phyloP scores from a whole-genome alignment of 2,797 vertebrate genomes.

The Onychomys leucogaster region DNA sequence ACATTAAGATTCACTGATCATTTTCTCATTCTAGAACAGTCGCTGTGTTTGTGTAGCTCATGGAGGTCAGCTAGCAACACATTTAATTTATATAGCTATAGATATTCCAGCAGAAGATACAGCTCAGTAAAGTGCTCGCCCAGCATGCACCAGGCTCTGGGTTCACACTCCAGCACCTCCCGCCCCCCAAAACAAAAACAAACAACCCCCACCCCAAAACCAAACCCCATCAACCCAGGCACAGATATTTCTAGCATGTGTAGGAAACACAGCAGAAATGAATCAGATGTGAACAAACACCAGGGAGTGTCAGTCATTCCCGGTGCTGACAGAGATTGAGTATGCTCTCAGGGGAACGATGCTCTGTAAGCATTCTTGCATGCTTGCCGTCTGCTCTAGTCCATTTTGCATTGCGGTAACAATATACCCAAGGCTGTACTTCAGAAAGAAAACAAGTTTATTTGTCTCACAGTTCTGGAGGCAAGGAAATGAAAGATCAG shows the following conservation, averaged over 20 bases:
- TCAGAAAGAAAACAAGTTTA: not conserved
- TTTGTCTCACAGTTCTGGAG: constrained; percentile 23
- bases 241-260: not conserved
- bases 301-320: not conserved
- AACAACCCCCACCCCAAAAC: no score
- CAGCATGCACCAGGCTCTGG: not conserved
- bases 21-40: constrained; percentile 10
- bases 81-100: not conserved
- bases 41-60: not conserved
- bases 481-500: not conserved
- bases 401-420: not conserved
- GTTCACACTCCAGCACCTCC: not conserved
- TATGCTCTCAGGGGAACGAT: not conserved
- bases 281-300: not conserved
- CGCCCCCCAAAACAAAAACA: no score
- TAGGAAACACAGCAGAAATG: not conserved
- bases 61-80: not conserved
- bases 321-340: not conserved
- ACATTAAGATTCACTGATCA: not conserved
- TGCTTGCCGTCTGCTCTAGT: not conserved
- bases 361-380: not conserved
- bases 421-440: not conserved
- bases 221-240: not conserved
- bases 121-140: not conserved
- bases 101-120: not conserved